These are phyloP conservation scores for Mirza zaza DNA, from an alignment of 2,113 vertebrate genomes.

Conservation along the genomic window DNA sequence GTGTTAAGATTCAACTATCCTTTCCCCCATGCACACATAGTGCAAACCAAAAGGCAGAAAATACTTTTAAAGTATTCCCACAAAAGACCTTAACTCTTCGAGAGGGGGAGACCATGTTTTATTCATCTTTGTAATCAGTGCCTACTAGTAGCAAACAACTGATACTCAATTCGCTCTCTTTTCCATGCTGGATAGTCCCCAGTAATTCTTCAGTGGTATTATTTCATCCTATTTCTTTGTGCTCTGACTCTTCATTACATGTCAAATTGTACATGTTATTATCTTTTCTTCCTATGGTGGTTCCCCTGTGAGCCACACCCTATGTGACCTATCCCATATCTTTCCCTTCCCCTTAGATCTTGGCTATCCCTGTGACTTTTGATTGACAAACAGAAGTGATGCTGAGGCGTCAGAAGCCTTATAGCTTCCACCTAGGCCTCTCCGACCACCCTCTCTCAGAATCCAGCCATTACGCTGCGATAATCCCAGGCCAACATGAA, in stretches of 20 bases:
- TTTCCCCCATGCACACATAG: background rate
- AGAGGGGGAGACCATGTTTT: background rate
- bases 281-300: background rate
- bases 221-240: slow-evolving; percentile 6
- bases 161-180: background rate
- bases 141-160: background rate
- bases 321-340: background rate
- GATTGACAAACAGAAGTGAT: background rate
- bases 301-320: background rate
- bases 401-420: background rate
- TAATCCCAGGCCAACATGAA: background rate
- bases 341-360: background rate
- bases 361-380: background rate
- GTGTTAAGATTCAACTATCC: background rate
- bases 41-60: background rate
- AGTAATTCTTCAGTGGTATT: slow-evolving; percentile 18
- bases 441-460: background rate
- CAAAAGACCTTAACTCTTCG: background rate
- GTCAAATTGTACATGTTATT: background rate
- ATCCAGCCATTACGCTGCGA: background rate
- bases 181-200: background rate
- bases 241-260: background rate
- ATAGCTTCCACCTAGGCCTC: background rate
- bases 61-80: slow-evolving; percentile 8
- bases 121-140: slow-evolving; percentile 13